Conservation (phyloP, 2,113 vertebrate species). For the Pluvianellus socialis region DNA sequence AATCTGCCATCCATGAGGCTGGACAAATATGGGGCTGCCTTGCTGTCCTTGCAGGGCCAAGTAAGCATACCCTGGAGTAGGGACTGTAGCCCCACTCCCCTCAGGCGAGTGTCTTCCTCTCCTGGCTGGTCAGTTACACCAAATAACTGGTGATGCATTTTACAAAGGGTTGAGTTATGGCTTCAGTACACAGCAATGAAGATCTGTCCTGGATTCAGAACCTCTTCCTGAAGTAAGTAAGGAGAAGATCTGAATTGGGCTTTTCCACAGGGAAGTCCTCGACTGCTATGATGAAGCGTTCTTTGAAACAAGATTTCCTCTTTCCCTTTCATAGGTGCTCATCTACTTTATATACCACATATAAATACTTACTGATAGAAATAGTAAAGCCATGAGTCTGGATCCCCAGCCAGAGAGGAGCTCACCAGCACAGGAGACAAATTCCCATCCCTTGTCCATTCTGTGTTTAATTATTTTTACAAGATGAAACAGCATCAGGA, state of each 20-base stretch:
- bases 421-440: background rate
- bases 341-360: background rate
- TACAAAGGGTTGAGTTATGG: background rate
- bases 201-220: background rate
- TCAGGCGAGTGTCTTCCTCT: background rate
- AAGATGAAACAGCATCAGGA: background rate
- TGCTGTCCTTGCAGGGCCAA: background rate
- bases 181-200: background rate
- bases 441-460: background rate
- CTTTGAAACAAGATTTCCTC: background rate
- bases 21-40: background rate
- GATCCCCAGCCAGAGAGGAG: background rate
- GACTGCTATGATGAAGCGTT: background rate
- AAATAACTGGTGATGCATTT: background rate
- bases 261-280: background rate
- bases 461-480: background rate
- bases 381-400: background rate
- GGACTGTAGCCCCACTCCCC: fast-evolving
- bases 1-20: background rate
- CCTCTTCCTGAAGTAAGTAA: background rate
- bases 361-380: background rate
- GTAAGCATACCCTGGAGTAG: background rate
- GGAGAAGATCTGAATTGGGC: background rate
- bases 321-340: background rate
- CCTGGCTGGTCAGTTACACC: background rate